phyloP scores from a whole-genome alignment of 1,140 invertebrate species.

The Oedothorax gibbosus region DNA sequence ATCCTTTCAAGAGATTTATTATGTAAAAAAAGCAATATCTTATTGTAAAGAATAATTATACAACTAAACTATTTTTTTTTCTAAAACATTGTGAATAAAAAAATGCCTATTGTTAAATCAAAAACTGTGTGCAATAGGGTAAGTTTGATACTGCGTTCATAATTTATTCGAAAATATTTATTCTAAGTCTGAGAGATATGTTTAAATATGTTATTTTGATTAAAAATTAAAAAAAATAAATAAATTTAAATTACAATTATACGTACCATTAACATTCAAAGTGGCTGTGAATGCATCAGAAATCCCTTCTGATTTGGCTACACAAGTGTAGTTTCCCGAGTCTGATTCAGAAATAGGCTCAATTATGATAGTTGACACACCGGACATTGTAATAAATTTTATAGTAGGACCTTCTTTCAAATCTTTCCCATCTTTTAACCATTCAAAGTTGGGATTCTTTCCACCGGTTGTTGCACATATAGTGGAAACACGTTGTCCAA shows the following conservation, averaged over 20 bases:
- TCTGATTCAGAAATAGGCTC: slow-evolving; percentile 38
- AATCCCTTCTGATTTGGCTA: slow-evolving; percentile 28
- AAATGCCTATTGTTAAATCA: too few species aligned
- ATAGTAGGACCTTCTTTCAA: slow-evolving; percentile 64
- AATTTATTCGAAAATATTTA: too few species aligned
- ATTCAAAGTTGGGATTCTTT: slow-evolving; percentile 63
- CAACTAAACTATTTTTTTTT: too few species aligned
- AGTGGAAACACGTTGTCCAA: slow-evolving; percentile 43
- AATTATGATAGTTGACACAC: slow-evolving; percentile 54
- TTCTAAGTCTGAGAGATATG: not conserved
- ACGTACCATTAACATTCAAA: slow-evolving; percentile 42
- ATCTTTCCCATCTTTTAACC: slow-evolving; percentile 68
- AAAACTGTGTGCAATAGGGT: too few species aligned
- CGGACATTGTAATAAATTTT: slow-evolving; percentile 18
- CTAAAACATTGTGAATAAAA: too few species aligned
- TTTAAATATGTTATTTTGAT: not conserved
- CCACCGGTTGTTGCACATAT: slow-evolving; percentile 33
- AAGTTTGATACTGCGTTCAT: too few species aligned
- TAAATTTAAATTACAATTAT: not conserved
- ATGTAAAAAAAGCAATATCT: too few species aligned
- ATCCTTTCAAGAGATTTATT: too few species aligned
- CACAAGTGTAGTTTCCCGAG: slow-evolving; percentile 51
- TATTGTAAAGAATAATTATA: too few species aligned
- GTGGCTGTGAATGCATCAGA: slow-evolving; percentile 13
- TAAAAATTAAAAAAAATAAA: not conserved